Conservation (phyloP, 2,113 vertebrate species). For the Archilochus colubris region DNA sequence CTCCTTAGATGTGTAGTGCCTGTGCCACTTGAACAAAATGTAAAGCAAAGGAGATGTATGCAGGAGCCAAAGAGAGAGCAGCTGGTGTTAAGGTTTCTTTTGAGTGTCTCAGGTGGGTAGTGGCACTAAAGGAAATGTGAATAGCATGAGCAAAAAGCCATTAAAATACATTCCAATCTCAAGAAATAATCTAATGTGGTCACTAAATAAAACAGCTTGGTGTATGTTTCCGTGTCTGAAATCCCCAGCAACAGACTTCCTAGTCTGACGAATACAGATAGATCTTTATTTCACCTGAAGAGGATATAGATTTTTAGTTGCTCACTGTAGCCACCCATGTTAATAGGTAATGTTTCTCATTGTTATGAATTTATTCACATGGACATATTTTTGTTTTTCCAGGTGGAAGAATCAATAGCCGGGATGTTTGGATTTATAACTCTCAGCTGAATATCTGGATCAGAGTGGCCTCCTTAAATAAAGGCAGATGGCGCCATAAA, state of each 20-base stretch:
- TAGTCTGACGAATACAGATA: not conserved
- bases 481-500: conserved; percentile 98
- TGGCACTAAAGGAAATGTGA: not conserved
- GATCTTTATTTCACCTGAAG: not conserved
- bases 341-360: not conserved
- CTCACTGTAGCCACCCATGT: not conserved
- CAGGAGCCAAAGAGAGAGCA: not conserved
- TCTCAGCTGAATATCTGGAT: conserved; percentile 99
- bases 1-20: not conserved
- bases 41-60: not conserved
- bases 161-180: not conserved
- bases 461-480: conserved; percentile 96
- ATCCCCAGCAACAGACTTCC: not conserved
- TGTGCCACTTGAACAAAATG: not conserved
- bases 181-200: not conserved
- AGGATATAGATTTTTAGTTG: not conserved
- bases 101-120: not conserved
- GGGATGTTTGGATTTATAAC: conserved; percentile 99
- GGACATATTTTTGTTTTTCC: conserved; percentile 16
- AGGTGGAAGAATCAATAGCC: conserved; percentile 97
- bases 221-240: not conserved
- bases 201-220: not conserved
- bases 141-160: not conserved
- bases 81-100: fast-evolving
- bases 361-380: not conserved